Base-by-base conservation (phyloP, 2,113 vertebrate species). In the Scatophagus argus region DNA sequence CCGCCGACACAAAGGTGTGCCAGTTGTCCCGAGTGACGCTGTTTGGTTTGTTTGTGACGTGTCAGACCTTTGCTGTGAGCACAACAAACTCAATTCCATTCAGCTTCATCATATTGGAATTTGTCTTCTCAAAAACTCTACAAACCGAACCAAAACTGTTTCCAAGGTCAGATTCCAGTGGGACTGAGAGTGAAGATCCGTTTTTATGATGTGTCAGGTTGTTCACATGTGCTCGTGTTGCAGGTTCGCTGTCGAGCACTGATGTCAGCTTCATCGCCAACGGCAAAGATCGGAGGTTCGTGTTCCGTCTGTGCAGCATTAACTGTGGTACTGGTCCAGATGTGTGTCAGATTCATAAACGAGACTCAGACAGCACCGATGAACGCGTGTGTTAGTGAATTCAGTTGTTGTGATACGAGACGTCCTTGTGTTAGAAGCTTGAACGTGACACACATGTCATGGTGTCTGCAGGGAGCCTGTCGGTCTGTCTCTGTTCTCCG, bases 241-340 rank as follows among this genome's bases (percentile, higher is more conserved):
- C 90, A 99, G 97, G 93, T 80, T 77, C 95, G 14, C 94, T 95
- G 86, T 94, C 92, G n/a, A 96, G 85, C 91, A 91, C 90, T n/a
- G 73, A 94, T 36, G 76, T 94, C 85, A 95, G 93, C 70, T 91
- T 91, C 65, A 93, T 92, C 67, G 78, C 87, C 68, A 78, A 91
- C 59, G 89, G 92, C 74, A 90, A 93, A 60, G 34, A 84, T 73
- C 93, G 54, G 64, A 89, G 91, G 92, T 91, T 11, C 67, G 82
- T 89, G 1, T 58, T 43, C 19, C 29, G 1, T 41, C 14, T 51
- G 0, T 25, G 7, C 25, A 13, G 38, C 13, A 27, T 60, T 39
- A 31, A 17, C 3, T 59, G 49, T 32, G 55, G 69, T 34, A 7
- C 14, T 27, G 51, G 27, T 31, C 49, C 12, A 31, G 14, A 6